Conservation (phyloP, 2,113 vertebrate genomes). For the Ameiurus melas region DNA sequence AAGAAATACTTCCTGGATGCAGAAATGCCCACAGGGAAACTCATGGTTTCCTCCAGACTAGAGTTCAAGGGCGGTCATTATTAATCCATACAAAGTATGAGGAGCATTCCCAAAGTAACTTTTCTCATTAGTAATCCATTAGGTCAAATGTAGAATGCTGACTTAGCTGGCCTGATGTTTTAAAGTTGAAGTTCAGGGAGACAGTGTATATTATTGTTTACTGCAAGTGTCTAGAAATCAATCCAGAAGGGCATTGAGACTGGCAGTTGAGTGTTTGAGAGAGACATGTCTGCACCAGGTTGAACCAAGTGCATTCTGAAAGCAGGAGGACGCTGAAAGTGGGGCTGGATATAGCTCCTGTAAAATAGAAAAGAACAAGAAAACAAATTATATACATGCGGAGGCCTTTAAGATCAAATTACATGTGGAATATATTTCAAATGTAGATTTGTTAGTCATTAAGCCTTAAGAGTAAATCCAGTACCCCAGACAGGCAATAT, state of each 20-base stretch:
- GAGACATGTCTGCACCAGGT: slow-evolving; percentile 1
- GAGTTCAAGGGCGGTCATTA: slow-evolving; percentile 59
- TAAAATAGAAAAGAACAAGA: slow-evolving; percentile 52
- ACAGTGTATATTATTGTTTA: neutral
- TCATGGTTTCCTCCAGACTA: slow-evolving; percentile 61
- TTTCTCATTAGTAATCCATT: slow-evolving; percentile 49
- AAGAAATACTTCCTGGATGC: slow-evolving; percentile 54
- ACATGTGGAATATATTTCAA: neutral
- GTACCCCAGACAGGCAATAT: neutral
- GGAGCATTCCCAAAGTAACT: slow-evolving; percentile 7
- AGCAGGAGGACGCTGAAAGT: neutral
- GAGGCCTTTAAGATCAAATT: slow-evolving; percentile 14
- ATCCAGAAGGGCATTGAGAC: slow-evolving; percentile 28
- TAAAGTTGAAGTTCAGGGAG: neutral
- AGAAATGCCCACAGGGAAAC: slow-evolving; percentile 51
- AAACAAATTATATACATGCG: slow-evolving; percentile 28
- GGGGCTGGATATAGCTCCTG: neutral
- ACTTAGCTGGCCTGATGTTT: slow-evolving; percentile 12
- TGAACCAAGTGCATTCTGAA: slow-evolving; percentile 22
- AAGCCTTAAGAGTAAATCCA: neutral
- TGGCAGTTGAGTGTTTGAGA: slow-evolving; percentile 22
- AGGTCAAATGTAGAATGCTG: neutral
- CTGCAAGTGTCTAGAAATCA: neutral
- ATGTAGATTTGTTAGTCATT: neutral
- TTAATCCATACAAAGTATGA: slow-evolving; percentile 42